phyloP scores from a whole-genome alignment of 1,140 invertebrate genomes.

The Aphis craccivora region DNA sequence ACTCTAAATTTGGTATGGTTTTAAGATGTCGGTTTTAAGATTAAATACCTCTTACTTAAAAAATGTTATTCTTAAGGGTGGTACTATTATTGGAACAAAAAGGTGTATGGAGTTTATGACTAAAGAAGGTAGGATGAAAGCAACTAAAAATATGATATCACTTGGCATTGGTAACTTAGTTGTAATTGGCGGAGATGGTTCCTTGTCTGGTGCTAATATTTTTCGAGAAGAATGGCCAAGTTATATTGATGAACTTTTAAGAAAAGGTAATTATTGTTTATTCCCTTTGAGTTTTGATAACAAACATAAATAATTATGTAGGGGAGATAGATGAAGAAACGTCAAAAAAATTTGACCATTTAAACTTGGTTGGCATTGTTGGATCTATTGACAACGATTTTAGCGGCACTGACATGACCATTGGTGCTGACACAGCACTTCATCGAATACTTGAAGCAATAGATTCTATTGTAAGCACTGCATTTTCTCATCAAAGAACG shows the following conservation, averaged over 20 bases:
- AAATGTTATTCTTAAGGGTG: constrained; percentile 64
- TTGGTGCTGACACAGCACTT: constrained; percentile 71
- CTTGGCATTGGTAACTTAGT: constrained; percentile 70
- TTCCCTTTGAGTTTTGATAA: not conserved
- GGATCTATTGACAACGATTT: constrained; percentile 76
- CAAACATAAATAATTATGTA: not conserved
- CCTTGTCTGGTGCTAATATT: constrained; percentile 71
- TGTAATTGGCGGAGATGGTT: constrained; percentile 73
- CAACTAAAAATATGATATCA: constrained; percentile 68
- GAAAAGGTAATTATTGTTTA: not conserved
- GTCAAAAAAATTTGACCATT: constrained; percentile 59
- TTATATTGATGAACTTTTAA: not conserved
- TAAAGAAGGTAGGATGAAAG: constrained; percentile 67
- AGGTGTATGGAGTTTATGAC: constrained; percentile 69
- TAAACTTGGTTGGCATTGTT: constrained; percentile 71
- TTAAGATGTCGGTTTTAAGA: not conserved
- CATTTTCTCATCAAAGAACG: constrained; percentile 71
- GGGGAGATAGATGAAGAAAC: constrained; percentile 25
- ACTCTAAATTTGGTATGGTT: constrained; percentile 68
- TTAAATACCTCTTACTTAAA: not conserved
- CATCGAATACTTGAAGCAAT: constrained; percentile 73
- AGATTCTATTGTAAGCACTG: constrained; percentile 71
- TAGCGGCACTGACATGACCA: constrained; percentile 75
- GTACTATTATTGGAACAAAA: constrained; percentile 72
- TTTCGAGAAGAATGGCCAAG: constrained; percentile 64